Conservation (phyloP, 2,797 vertebrate species). For the Enoplosus armatus region DNA sequence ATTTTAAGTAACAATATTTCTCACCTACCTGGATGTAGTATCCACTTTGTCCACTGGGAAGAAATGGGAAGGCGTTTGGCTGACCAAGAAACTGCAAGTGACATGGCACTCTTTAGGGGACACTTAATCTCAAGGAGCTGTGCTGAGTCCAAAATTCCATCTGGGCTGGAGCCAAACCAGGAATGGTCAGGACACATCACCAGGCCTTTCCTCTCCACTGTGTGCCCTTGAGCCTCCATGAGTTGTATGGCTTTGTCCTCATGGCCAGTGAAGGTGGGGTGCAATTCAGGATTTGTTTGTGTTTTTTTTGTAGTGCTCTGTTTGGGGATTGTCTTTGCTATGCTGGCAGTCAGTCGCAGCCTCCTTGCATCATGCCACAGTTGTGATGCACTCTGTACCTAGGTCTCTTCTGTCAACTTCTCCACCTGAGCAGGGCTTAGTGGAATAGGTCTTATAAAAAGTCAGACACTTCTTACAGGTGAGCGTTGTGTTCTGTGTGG, state of each 20-base stretch:
- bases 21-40: no score
- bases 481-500: no score
- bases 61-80: not conserved
- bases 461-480: no score
- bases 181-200: not conserved
- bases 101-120: not conserved
- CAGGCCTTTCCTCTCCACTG: not conserved
- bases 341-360: not conserved
- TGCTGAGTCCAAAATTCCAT: not conserved
- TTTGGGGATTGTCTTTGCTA: not conserved
- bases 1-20: no score
- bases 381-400: no score
- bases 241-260: not conserved
- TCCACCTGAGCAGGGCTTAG: no score
- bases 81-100: not conserved
- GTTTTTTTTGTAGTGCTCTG: not conserved
- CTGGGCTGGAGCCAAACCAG: not conserved
- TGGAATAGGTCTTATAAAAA: no score
- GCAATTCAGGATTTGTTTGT: constrained; percentile 1
- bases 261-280: not conserved
- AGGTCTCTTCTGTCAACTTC: no score
- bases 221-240: not conserved
- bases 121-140: not conserved
- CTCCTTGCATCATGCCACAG: not conserved
- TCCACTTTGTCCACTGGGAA: not conserved